A percentile compares a stretch with the other conserved stretches of the same genome.
Conservation (phyloP, 2,113 vertebrate species). For the Octodon degus region DNA sequence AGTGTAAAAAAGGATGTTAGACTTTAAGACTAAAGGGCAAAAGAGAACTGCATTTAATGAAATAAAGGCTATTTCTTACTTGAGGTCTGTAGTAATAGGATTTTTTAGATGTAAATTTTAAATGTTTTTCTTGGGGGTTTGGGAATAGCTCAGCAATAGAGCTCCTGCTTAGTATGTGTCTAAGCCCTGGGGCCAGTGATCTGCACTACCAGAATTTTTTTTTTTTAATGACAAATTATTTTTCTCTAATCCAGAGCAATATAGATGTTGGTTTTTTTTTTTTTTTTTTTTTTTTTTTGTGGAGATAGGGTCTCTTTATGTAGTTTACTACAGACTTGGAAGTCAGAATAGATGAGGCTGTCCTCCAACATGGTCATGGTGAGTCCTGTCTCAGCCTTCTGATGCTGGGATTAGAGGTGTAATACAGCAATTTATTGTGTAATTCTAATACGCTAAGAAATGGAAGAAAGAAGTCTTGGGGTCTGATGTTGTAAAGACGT, state of each 20-base stretch:
- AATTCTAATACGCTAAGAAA: neutral
- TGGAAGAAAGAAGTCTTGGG: neutral
- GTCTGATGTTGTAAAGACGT: slow-evolving; percentile 23
- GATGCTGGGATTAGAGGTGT: neutral
- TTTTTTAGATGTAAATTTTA: slow-evolving; percentile 36
- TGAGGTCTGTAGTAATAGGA: neutral
- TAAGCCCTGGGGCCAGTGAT: neutral
- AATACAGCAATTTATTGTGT: neutral
- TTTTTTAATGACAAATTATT: neutral
- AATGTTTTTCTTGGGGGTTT: neutral
- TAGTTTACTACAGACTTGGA: neutral
- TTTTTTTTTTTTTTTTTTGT: neutral
- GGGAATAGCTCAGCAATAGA: neutral
- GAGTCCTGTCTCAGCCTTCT: neutral
- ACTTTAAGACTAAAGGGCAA: neutral
- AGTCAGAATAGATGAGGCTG: neutral
- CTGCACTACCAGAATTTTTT: neutral
- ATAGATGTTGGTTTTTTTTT: neutral
- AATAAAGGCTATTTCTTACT: neutral
- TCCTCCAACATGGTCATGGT: neutral
- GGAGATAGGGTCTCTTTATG: neutral
- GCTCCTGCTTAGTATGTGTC: too few species aligned
- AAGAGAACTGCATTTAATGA: neutral
- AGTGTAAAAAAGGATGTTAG: neutral
- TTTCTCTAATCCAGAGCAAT: neutral